Conservation (phyloP, 2,888 invertebrate species). For the Pterostichus madidus region DNA sequence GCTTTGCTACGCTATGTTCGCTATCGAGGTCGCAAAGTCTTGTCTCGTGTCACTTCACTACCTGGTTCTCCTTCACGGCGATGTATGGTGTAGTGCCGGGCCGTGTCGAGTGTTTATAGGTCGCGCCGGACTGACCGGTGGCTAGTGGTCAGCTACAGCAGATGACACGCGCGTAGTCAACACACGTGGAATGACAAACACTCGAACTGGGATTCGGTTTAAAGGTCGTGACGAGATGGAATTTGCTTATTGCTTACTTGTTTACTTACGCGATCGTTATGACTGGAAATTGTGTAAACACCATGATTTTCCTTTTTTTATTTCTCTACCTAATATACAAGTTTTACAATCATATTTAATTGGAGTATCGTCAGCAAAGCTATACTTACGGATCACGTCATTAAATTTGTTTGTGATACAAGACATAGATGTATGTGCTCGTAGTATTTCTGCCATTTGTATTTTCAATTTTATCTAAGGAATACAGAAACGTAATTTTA, state of each 20-base stretch:
- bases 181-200: slow-evolving; percentile 11
- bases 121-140: slow-evolving; percentile 22
- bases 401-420: too few relatives aligned
- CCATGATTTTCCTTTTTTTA: too few relatives aligned
- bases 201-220: slow-evolving; percentile 1
- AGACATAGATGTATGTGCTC: too few relatives aligned
- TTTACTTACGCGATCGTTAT: background rate
- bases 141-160: background rate
- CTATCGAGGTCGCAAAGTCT: slow-evolving; percentile 59
- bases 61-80: slow-evolving; percentile 62
- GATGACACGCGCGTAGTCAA: background rate
- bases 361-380: too few relatives aligned
- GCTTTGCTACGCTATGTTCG: background rate
- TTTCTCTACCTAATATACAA: too few relatives aligned
- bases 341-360: too few relatives aligned
- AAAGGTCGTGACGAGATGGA: slow-evolving; percentile 6
- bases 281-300: background rate
- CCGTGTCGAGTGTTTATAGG: slow-evolving; percentile 30
- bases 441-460: too few relatives aligned
- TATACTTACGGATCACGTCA: too few relatives aligned
- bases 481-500: too few relatives aligned
- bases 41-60: slow-evolving; percentile 62
- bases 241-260: slow-evolving; percentile 12
- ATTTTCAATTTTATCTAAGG: too few relatives aligned
- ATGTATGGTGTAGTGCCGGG: too few relatives aligned